A percentile compares a stretch with the other conserved stretches of the same genome.
phyloP scores from a whole-genome alignment of 2,797 vertebrate species.

The Neosilurus hyrtlii region DNA sequence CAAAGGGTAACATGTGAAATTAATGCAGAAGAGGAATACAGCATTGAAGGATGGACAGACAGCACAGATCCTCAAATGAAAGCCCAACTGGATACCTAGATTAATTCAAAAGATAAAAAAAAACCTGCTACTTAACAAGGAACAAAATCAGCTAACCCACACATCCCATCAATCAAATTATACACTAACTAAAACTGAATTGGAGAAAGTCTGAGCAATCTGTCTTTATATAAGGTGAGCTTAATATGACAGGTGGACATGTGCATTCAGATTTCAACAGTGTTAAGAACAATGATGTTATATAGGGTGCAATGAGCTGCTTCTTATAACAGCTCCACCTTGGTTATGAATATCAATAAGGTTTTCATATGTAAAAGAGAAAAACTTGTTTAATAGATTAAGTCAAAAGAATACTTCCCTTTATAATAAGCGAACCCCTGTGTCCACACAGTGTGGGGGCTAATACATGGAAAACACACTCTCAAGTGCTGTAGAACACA shows the following conservation, averaged over 20 bases:
- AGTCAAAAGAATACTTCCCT: no score
- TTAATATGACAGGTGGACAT: constrained; percentile 33
- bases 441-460: neutral
- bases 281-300: constrained; percentile 21
- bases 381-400: constrained; percentile 6
- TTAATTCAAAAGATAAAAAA: constrained; percentile 33
- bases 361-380: neutral
- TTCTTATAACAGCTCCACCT: constrained; percentile 64
- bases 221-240: constrained; percentile 41
- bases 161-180: constrained; percentile 50
- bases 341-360: constrained; percentile 58
- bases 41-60: constrained; percentile 14
- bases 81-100: constrained; percentile 12
- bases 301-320: constrained; percentile 33
- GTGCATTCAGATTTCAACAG: constrained; percentile 52
- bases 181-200: constrained; percentile 50
- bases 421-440: no score
- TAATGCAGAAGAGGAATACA: constrained; percentile 48
- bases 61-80: constrained; percentile 8
- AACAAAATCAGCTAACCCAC: neutral
- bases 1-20: constrained; percentile 48
- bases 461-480: neutral
- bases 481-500: neutral
- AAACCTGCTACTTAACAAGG: constrained; percentile 4
- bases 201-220: constrained; percentile 42